A percentile compares a stretch with the other conserved stretches of the same genome.
phyloP scores from a whole-genome alignment of 1,140 invertebrate species.

The Ceratina japonica region DNA sequence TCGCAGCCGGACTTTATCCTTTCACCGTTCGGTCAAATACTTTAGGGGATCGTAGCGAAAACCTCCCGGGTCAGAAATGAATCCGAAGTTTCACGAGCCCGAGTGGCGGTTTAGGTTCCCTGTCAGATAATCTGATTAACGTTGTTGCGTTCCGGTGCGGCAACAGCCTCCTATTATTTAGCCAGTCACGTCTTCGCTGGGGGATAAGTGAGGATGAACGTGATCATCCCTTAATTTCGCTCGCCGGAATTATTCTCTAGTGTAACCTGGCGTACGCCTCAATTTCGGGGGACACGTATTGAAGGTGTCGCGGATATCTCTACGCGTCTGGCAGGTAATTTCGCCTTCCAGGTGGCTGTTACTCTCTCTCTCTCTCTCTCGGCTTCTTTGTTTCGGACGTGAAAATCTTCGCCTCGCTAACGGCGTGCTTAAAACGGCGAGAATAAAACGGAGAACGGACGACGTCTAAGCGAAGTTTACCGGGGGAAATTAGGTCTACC shows the following conservation, averaged over 20 bases:
- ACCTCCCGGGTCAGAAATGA: not conserved
- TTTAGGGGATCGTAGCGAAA: not conserved
- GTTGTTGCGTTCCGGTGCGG: conserved; percentile 32
- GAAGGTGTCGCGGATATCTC: not conserved
- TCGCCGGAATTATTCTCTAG: conserved; percentile 39
- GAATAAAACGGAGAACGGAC: not conserved
- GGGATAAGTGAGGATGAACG: conserved; percentile 53
- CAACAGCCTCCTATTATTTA: conserved; percentile 53
- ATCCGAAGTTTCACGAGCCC: not conserved
- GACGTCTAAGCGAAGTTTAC: not conserved
- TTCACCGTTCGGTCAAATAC: not conserved
- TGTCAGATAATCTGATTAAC: conserved; percentile 49
- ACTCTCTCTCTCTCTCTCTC: no score
- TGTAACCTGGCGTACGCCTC: conserved; percentile 24
- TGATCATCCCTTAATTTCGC: conserved; percentile 58
- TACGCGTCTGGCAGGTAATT: not conserved
- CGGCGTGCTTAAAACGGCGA: not conserved
- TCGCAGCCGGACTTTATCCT: not conserved
- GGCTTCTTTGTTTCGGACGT: not conserved
- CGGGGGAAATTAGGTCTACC: not conserved
- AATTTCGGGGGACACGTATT: conserved; percentile 30
- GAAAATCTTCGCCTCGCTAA: not conserved
- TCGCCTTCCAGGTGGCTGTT: not conserved
- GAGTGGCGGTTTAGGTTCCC: not conserved
- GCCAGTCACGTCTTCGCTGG: conserved; percentile 50